phyloP scores from a whole-genome alignment of 2,797 vertebrate species.

The Uromys caudimaculatus region DNA sequence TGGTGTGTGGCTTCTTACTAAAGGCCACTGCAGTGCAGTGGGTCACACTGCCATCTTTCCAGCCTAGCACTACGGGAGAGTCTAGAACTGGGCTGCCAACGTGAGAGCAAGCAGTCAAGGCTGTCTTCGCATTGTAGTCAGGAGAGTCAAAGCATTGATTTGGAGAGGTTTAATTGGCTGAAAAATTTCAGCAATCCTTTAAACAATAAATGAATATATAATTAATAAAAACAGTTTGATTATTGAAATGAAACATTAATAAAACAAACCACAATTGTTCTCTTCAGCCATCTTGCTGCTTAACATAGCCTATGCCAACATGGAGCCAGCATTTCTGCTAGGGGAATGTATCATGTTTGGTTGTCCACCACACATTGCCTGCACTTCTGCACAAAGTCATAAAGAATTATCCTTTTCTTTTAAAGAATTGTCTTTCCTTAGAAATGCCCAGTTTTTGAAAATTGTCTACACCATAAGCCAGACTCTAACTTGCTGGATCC shows the following conservation, averaged over 20 bases:
- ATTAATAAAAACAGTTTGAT: background rate
- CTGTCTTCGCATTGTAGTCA: background rate
- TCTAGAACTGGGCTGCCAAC: constrained; percentile 20
- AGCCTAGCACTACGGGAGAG: background rate
- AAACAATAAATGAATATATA: background rate
- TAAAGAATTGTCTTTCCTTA: background rate
- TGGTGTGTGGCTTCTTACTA: background rate
- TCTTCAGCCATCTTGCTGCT: background rate
- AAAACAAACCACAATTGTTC: background rate
- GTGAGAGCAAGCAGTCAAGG: background rate
- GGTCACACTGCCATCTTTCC: background rate
- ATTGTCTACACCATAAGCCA: background rate
- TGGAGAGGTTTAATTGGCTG: background rate
- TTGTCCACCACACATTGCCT: background rate
- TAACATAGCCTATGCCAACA: background rate
- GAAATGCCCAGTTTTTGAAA: background rate
- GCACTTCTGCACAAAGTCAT: background rate
- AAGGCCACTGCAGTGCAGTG: background rate
- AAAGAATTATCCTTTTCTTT: background rate
- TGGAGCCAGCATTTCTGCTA: background rate
- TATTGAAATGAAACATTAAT: background rate
- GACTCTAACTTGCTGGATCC: background rate
- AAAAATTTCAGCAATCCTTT: background rate
- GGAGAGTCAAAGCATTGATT: background rate
- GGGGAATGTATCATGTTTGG: background rate